Evolutionary conservation across 2,888 invertebrate species (phyloP).

Genomic region (Idaea biselata): DNA sequence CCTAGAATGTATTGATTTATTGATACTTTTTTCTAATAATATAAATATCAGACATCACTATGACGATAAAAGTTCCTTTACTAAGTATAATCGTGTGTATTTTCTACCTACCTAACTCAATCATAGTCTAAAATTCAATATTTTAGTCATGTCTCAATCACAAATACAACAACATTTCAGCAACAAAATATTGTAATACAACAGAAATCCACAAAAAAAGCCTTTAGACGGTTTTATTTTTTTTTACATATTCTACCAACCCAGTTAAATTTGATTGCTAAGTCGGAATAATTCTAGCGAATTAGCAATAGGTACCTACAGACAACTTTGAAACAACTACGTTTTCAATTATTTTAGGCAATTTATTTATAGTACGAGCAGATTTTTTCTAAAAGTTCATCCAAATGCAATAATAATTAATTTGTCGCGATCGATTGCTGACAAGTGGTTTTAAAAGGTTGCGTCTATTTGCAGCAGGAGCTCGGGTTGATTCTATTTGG

Average conservation of each 20-base stretch:
- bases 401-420: background rate
- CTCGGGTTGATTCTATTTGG: background rate
- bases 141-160: background rate
- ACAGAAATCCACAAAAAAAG: background rate
- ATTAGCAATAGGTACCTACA: too few relatives aligned
- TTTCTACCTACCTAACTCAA: background rate
- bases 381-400: too few relatives aligned
- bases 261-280: too few relatives aligned
- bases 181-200: background rate
- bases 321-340: too few relatives aligned
- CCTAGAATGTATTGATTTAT: background rate
- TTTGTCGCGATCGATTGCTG: background rate
- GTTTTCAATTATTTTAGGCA: too few relatives aligned
- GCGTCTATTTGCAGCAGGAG: constrained; percentile 3
- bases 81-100: background rate
- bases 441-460: constrained; percentile 2
- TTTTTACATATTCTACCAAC: too few relatives aligned
- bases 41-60: background rate
- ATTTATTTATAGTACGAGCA: too few relatives aligned
- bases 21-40: background rate
- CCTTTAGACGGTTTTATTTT: background rate
- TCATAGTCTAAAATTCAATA: background rate
- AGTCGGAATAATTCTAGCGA: too few relatives aligned
- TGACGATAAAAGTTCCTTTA: background rate
- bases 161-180: background rate